phyloP scores from a whole-genome alignment of 2,113 vertebrate species.

The Cebus imitator region DNA sequence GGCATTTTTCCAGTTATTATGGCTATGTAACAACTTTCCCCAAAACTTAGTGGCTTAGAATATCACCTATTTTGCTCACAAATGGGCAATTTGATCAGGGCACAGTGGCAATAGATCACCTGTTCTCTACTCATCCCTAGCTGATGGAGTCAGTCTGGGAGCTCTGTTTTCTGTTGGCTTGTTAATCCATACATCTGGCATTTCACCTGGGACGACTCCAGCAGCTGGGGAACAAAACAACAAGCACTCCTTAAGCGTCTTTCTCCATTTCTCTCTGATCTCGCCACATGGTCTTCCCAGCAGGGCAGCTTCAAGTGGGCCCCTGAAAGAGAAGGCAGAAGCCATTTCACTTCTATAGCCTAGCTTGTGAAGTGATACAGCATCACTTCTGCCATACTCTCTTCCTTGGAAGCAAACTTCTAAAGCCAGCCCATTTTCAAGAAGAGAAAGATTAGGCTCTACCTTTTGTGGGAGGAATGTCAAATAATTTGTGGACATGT shows the following conservation, averaged over 20 bases:
- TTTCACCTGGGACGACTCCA: background rate
- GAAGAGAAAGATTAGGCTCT: background rate
- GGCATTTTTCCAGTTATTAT: background rate
- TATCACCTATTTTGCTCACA: background rate
- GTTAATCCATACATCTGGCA: background rate
- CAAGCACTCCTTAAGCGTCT: background rate
- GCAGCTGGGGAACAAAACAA: background rate
- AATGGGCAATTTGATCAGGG: background rate
- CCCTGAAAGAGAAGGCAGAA: background rate
- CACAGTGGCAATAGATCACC: background rate
- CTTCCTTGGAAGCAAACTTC: background rate
- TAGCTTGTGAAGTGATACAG: background rate
- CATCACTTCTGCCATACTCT: background rate
- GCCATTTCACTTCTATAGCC: background rate
- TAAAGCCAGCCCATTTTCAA: background rate
- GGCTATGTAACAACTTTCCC: background rate
- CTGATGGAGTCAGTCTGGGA: background rate
- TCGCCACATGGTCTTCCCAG: background rate
- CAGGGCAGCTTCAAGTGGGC: background rate
- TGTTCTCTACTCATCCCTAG: background rate
- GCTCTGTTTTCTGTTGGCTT: background rate
- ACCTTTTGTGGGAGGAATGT: background rate
- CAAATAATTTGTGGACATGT: background rate
- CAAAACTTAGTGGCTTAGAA: background rate
- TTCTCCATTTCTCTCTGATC: background rate